A percentile compares a stretch with the other conserved stretches of the same genome.
These are phyloP conservation scores for Phylloscopus trochilus DNA, from an alignment of 2,113 vertebrate genomes.

Conservation along the genomic window DNA sequence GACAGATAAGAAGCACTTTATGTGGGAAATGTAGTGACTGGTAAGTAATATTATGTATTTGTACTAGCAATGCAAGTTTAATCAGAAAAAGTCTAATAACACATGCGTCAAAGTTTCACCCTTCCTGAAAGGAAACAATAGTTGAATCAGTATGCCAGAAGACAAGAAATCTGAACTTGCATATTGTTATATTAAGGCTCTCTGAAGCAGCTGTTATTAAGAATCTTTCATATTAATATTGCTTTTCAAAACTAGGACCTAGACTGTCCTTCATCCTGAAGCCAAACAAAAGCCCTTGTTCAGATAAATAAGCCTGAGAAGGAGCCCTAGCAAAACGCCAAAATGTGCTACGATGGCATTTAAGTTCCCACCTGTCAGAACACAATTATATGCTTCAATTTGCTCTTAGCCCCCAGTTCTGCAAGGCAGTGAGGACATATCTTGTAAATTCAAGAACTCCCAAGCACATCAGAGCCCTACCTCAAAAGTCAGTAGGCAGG, in stretches of 20 bases:
- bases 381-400: not conserved
- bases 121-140: not conserved
- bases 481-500: not conserved
- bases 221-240: not conserved
- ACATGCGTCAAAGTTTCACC: not conserved
- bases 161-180: not conserved
- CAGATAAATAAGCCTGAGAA: not conserved
- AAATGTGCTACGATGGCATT: not conserved
- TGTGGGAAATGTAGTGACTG: not conserved
- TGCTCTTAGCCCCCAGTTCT: not conserved
- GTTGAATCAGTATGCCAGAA: not conserved
- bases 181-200: not conserved
- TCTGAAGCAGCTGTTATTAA: not conserved
- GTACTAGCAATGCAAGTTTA: not conserved
- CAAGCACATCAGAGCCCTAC: not conserved
- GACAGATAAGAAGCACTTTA: not conserved
- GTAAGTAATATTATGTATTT: not conserved
- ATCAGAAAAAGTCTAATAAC: not conserved
- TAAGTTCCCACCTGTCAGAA: not conserved
- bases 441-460: not conserved
- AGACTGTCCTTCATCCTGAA: not conserved
- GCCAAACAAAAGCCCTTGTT: not conserved
- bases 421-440: not conserved
- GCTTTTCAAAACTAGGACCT: not conserved
- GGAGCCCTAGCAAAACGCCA: not conserved